Evolutionary conservation across 1,140 invertebrate species (phyloP).

Genomic region (Tetramorium simillimum): DNA sequence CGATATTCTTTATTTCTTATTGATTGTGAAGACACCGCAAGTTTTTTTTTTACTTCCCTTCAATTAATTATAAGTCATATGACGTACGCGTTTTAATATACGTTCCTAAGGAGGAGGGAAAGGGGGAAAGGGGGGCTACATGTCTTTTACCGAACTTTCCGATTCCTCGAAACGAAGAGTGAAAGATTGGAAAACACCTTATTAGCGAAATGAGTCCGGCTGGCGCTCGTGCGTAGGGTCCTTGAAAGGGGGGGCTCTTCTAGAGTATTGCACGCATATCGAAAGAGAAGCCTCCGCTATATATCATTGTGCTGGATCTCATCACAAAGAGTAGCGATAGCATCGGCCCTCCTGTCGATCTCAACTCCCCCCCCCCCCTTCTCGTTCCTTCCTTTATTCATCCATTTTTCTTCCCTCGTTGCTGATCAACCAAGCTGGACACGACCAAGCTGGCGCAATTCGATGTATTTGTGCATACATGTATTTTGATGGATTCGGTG

Average conservation of each 20-base stretch:
- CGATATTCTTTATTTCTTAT: not conserved
- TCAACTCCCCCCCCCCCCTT: conserved; percentile 5
- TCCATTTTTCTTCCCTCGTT: conserved; percentile 14
- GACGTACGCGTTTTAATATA: conserved; percentile 29
- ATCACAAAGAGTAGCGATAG: conserved; percentile 79
- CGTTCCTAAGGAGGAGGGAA: not conserved
- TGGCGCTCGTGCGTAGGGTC: conserved; percentile 54
- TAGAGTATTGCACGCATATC: conserved; percentile 60
- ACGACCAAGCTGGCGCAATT: not conserved
- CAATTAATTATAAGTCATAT: conserved; percentile 49
- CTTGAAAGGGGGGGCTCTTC: conserved; percentile 60
- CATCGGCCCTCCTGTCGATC: conserved; percentile 75
- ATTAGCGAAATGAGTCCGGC: conserved; percentile 77
- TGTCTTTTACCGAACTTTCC: conserved; percentile 58
- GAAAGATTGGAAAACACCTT: conserved; percentile 74
- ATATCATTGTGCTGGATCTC: conserved; percentile 77
- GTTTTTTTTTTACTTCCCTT: conserved; percentile 4
- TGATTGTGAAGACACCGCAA: not conserved
- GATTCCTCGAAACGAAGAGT: conserved; percentile 31
- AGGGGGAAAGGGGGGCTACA: not conserved
- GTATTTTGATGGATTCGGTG: conserved; percentile 1
- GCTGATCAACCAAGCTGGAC: conserved; percentile 26
- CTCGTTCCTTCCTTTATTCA: conserved; percentile 41
- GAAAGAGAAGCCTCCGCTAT: conserved; percentile 51
- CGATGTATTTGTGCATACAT: conserved; percentile 22